Evolutionary conservation across 2,113 vertebrate genomes (phyloP).

Genomic region (Neolamprologus caudopunctatus): DNA sequence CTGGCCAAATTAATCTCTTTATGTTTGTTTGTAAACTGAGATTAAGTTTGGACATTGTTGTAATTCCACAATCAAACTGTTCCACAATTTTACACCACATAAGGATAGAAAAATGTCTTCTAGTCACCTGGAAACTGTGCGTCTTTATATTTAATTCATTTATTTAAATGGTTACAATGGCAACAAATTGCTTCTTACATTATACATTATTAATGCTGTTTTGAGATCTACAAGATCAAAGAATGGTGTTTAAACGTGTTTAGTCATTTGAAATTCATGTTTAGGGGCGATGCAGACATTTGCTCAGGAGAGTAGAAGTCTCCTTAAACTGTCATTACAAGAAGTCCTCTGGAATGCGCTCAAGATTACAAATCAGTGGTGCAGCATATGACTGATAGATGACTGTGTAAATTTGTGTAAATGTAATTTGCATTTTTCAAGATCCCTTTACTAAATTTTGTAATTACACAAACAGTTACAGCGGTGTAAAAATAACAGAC

Average conservation of each 20-base stretch:
- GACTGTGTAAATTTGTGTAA: not conserved
- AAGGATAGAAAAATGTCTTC: not conserved
- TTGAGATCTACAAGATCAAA: not conserved
- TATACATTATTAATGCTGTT: not conserved
- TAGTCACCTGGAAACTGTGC: not conserved
- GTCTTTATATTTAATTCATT: not conserved
- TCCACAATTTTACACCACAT: not conserved
- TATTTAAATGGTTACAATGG: not conserved
- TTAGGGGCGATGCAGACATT: not conserved
- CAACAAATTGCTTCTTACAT: not conserved
- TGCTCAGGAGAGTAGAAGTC: not conserved
- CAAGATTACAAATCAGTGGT: not conserved
- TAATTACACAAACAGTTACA: not conserved
- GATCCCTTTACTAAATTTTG: not conserved
- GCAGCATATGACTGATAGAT: not conserved
- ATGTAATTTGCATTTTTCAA: not conserved
- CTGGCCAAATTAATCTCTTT: not conserved
- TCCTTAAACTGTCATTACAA: not conserved
- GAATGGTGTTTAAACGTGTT: not conserved
- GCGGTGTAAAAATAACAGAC: rapidly evolving
- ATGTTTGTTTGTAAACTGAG: not conserved
- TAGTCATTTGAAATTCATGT: not conserved
- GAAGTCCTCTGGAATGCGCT: not conserved
- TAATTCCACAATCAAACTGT: not conserved
- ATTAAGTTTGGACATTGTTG: not conserved